Percentiles rank a stretch among this genome's conserved stretches.
Conservation (phyloP, 2,113 vertebrate species). For the Rafetus swinhoei region DNA sequence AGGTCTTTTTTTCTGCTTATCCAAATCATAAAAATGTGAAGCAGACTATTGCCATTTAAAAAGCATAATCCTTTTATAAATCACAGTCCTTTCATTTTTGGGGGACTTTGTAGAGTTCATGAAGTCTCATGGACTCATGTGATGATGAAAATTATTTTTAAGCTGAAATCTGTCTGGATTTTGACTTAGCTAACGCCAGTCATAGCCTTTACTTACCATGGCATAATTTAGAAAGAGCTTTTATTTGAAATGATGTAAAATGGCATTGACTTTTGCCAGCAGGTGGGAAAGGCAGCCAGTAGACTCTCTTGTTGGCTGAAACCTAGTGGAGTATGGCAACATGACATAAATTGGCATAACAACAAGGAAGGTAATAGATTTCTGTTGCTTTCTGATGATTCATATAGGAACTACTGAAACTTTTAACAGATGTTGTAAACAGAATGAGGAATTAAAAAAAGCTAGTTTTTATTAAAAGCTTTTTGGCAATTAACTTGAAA, state of each 20-base stretch:
- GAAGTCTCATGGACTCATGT: not conserved
- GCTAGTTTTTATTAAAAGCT: not conserved
- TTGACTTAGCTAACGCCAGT: not conserved
- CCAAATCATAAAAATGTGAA: accelerated
- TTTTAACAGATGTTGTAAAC: not conserved
- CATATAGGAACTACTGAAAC: not conserved
- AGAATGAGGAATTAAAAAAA: not conserved
- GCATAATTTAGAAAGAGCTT: not conserved
- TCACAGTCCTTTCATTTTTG: not conserved
- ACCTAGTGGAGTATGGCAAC: not conserved
- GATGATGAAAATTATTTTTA: not conserved
- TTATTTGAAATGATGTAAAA: not conserved
- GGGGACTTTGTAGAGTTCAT: not conserved
- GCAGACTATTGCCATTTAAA: accelerated
- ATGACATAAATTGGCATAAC: accelerated
- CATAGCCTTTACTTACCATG: accelerated
- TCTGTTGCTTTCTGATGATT: not conserved
- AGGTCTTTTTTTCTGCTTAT: not conserved
- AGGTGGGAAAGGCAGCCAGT: not conserved
- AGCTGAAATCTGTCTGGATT: not conserved
- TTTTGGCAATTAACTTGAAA: not conserved
- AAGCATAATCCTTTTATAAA: not conserved
- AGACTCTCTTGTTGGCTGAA: not conserved
- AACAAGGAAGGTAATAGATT: accelerated
- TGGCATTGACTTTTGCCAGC: not conserved